Evolutionary conservation across 2,797 vertebrate genomes (phyloP), one percentile per base, ranked within the genome.

Genomic region (Menidia menidia): DNA sequence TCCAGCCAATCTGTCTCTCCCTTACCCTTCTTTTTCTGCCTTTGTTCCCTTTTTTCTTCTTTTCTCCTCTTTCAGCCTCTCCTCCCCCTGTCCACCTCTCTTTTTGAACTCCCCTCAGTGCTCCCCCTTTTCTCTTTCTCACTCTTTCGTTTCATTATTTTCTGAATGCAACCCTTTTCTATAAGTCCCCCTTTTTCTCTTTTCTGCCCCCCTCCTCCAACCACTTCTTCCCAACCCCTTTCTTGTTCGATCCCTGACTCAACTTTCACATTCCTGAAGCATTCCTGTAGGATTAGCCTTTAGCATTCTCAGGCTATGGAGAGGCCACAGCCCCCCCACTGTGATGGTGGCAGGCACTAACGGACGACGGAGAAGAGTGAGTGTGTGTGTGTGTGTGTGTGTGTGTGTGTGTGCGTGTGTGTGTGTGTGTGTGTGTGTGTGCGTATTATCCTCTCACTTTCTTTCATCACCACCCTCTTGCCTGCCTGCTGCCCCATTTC

Each of bases 261-360:
- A 90, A 92, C 91, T 93, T 90, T 92, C 89, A 92, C 92, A 92
- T 92, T 93, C 92, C 90, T 82, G 84, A 25, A 85, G 83, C 89
- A 93, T 93, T 93, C 91, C 91, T 87, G 86, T 59, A 89, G 91
- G 91, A 93, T 93, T 93, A 93, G 87, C 87, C 89, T 86, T 89
- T 87, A 86, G 85, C 86, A 91, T 92, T 92, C 86, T 87, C 83
- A 89, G 80, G 91, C 85, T 88, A 83, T 80, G 80, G 68, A 87
- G 82, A 88, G 90, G 86, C 88, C 89, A 85, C 62, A 6, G 77
- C 87, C 86, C 90, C 85, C 89, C 88, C 87, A 86, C 89, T 85
- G 89, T 90, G 89, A 83, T 25, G 83, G 85, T 91, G 87, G 81
- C 86, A 92, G 84, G 88, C 85, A 90, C 85, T 85, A 90, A 91